Percentiles rank a stretch among this genome's conserved stretches.
Evolutionary conservation across 2,797 vertebrate species (phyloP).

Genomic region (Lepus oiostolus): DNA sequence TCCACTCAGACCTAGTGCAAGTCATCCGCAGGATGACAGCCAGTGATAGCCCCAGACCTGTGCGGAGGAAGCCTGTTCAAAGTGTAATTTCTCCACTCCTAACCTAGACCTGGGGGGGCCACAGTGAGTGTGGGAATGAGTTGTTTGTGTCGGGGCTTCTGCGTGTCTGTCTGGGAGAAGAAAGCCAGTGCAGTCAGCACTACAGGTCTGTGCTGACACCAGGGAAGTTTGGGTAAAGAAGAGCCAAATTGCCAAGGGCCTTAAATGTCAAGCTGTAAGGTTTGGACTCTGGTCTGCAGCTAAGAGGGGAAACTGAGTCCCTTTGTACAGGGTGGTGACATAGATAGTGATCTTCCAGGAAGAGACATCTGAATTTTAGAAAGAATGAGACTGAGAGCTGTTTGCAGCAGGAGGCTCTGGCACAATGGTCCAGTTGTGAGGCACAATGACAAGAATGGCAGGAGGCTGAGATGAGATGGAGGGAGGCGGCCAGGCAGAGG

Average conservation of each 20-base stretch:
- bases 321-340: background rate
- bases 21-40: background rate
- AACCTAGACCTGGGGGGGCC: background rate
- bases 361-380: constrained; percentile 29
- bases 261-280: constrained; percentile 17
- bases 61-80: background rate
- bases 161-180: constrained; percentile 19
- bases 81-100: background rate
- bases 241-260: background rate
- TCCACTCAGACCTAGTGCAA: background rate
- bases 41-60: background rate
- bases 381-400: background rate
- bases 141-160: background rate
- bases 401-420: background rate
- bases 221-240: constrained; percentile 49
- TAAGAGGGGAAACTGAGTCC: constrained; percentile 11
- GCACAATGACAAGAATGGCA: rapidly evolving
- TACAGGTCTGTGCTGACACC: background rate
- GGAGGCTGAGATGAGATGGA: background rate
- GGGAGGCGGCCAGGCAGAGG: background rate
- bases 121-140: background rate
- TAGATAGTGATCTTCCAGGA: background rate
- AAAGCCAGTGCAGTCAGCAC: constrained; percentile 35
- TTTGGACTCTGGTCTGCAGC: background rate
- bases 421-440: background rate